phyloP scores from a whole-genome alignment of 2,888 invertebrate species.

The Orchesellides sinensis region DNA sequence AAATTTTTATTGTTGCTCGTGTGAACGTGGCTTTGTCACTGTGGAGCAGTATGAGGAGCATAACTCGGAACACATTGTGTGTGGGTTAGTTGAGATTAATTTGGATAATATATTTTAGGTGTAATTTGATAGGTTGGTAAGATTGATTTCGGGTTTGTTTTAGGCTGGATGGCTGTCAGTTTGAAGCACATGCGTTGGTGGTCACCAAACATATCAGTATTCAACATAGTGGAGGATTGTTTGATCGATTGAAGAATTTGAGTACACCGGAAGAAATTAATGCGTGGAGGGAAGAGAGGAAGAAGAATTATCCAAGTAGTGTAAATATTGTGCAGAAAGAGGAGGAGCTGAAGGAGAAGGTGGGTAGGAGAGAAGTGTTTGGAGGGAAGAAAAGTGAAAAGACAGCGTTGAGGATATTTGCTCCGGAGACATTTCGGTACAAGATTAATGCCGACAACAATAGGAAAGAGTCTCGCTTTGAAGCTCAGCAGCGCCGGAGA shows the following conservation, averaged over 20 bases:
- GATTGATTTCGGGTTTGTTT: background rate
- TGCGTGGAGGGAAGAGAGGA: conserved; percentile 90
- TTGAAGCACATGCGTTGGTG: conserved; percentile 87
- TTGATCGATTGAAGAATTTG: conserved; percentile 85
- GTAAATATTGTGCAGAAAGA: conserved; percentile 82
- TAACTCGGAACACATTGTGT: conserved; percentile 85
- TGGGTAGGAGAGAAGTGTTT: conserved; percentile 84
- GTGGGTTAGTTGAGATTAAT: conserved; percentile 76
- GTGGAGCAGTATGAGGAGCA: conserved; percentile 82
- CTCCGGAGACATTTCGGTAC: conserved; percentile 3
- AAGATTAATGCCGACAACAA: background rate
- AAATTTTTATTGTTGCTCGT: conserved; percentile 81
- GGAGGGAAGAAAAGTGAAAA: background rate
- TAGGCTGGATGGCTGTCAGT: conserved; percentile 88
- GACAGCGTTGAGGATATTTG: background rate
- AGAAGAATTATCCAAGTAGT: conserved; percentile 86
- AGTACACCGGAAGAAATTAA: conserved; percentile 89
- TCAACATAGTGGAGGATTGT: conserved; percentile 91
- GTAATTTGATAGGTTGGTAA: background rate
- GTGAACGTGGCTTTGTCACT: conserved; percentile 85
- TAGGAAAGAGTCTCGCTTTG: background rate
- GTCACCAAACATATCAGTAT: conserved; percentile 88
- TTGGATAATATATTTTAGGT: background rate
- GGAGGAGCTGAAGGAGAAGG: conserved; percentile 82
- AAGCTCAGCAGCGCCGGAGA: background rate